Conservation (phyloP, 2,113 vertebrate species). For the Rhabdornis inornatus region DNA sequence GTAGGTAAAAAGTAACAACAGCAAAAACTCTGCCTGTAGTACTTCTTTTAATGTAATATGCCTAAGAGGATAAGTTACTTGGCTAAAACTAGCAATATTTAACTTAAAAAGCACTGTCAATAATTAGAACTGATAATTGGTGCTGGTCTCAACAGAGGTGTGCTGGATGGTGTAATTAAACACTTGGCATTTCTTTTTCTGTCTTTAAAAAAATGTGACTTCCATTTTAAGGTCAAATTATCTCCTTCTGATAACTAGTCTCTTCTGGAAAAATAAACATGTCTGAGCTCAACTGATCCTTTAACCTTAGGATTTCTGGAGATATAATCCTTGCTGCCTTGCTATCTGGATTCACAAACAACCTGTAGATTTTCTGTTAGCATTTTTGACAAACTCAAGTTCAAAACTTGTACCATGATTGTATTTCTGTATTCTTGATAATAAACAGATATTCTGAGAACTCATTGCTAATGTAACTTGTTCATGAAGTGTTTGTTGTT, state of each 20-base stretch:
- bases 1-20: not conserved
- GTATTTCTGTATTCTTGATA: not conserved
- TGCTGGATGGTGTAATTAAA: not conserved
- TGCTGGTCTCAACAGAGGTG: not conserved
- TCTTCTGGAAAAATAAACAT: conserved; percentile 45
- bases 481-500: not conserved
- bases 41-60: not conserved
- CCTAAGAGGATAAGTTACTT: not conserved
- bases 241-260: conserved; percentile 40
- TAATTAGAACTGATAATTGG: not conserved
- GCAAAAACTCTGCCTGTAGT: not conserved
- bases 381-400: not conserved
- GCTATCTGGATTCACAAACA: not conserved
- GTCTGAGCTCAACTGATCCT: conserved; percentile 20
- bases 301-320: conserved; percentile 18
- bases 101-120: not conserved
- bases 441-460: not conserved
- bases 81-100: not conserved
- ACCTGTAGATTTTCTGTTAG: not conserved
- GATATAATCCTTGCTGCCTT: not conserved
- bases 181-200: conserved; percentile 3
- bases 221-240: conserved; percentile 35
- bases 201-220: not conserved
- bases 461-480: not conserved
- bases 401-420: not conserved